A percentile compares a stretch with the other conserved stretches of the same genome.
Evolutionary conservation across 1,140 invertebrate genomes (phyloP).

Genomic region (Rhopalosiphum maidis): DNA sequence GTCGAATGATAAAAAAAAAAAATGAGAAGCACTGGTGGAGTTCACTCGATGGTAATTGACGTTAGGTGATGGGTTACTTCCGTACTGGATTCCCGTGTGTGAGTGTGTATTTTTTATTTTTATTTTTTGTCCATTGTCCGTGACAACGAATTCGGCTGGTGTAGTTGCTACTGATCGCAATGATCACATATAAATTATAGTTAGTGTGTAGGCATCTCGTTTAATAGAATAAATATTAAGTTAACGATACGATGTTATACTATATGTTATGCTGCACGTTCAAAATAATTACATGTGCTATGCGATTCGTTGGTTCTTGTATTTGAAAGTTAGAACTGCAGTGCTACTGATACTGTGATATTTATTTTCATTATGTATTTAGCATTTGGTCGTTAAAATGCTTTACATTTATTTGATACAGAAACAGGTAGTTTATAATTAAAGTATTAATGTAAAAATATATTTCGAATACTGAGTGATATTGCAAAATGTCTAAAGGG

Average conservation of each 20-base stretch:
- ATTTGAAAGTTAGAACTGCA: not conserved
- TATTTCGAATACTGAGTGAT: not conserved
- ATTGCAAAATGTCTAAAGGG: not conserved
- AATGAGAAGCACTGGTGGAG: constrained; percentile 35
- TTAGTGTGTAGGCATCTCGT: not conserved
- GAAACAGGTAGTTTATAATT: too few relatives aligned
- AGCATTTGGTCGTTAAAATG: not conserved
- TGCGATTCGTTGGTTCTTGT: not conserved
- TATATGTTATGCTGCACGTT: not conserved
- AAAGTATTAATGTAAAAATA: too few relatives aligned
- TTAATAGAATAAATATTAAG: constrained; percentile 7
- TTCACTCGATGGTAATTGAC: constrained; percentile 39
- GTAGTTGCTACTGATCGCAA: not conserved
- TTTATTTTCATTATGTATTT: not conserved
- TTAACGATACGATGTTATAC: not conserved
- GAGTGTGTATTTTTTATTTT: not conserved
- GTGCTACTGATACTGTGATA: not conserved
- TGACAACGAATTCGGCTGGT: not conserved
- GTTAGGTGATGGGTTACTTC: constrained; percentile 52
- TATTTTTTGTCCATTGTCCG: constrained; percentile 29
- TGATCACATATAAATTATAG: not conserved
- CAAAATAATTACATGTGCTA: not conserved
- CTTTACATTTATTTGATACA: not conserved
- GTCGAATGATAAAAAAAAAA: not conserved
- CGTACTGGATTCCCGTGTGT: not conserved